A percentile compares a stretch with the other conserved stretches of the same genome.
Conservation (phyloP, 2,797 vertebrate species). For the Sebastes dallii region DNA sequence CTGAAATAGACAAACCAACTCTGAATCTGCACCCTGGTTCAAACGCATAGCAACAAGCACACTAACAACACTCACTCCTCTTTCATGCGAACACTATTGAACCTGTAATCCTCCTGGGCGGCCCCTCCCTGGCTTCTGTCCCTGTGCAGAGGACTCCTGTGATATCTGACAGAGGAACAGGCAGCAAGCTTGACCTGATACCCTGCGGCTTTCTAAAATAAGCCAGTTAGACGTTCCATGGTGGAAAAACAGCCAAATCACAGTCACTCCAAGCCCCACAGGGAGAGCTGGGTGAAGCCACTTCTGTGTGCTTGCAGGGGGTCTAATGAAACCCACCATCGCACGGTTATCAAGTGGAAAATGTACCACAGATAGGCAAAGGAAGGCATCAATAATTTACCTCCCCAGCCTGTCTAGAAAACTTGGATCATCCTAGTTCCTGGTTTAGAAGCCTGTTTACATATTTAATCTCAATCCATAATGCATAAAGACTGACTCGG, state of each 20-base stretch:
- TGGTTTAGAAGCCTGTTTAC: slow-evolving; percentile 59
- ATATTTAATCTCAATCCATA: slow-evolving; percentile 70
- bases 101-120: slow-evolving; percentile 5
- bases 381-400: slow-evolving; percentile 64
- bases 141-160: slow-evolving; percentile 4
- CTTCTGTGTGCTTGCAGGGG: slow-evolving; percentile 9
- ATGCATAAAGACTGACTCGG: slow-evolving; percentile 37
- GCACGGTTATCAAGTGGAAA: slow-evolving; percentile 34
- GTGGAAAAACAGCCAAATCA: slow-evolving; percentile 41
- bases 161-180: slow-evolving; percentile 17
- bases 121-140: not conserved
- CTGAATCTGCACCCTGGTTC: not conserved
- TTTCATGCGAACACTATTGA: not conserved
- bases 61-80: not conserved
- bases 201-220: slow-evolving; percentile 47
- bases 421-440: slow-evolving; percentile 50
- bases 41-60: not conserved
- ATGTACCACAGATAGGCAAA: slow-evolving; percentile 15
- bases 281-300: slow-evolving; percentile 14
- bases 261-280: not conserved
- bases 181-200: slow-evolving; percentile 34
- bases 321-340: slow-evolving; percentile 29
- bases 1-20: not conserved
- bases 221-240: slow-evolving; percentile 29
- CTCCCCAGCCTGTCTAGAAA: slow-evolving; percentile 26